Conservation (phyloP, 1,140 invertebrate species). For the Drosophila chauvacae region DNA sequence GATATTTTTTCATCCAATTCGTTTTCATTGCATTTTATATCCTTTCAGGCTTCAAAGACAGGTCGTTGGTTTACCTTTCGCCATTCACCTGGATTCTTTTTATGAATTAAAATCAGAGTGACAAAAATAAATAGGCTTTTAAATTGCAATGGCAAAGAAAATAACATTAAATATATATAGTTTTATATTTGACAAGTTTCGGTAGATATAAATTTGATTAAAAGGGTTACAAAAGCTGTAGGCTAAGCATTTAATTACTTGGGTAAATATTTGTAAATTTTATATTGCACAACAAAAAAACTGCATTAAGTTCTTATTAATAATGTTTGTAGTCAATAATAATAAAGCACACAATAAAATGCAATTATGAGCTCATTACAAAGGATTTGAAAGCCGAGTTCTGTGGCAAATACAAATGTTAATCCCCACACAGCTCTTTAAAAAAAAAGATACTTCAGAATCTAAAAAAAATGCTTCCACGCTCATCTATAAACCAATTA, state of each 20-base stretch:
- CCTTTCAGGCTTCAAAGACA: conserved; percentile 1
- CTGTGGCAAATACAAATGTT: not conserved
- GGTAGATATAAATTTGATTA: not conserved
- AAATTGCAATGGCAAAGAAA: not conserved
- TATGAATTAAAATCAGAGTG: not conserved
- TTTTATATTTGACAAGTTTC: not conserved
- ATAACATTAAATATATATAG: not conserved
- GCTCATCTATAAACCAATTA: conserved; percentile 9
- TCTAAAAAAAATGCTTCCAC: not conserved
- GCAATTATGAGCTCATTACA: not conserved
- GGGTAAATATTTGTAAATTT: not conserved
- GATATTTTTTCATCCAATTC: conserved; percentile 32
- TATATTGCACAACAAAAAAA: not conserved
- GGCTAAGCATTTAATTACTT: conserved; percentile 17
- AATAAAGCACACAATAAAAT: not conserved
- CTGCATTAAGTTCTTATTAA: not conserved
- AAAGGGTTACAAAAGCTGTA: not conserved
- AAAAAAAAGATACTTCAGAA: not conserved
- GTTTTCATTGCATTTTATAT: conserved; percentile 23
- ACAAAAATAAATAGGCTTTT: not conserved
- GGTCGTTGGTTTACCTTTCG: not conserved
- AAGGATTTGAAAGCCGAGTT: not conserved
- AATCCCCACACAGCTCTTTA: not conserved
- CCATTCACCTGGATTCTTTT: not conserved
- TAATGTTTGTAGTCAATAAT: not conserved